phyloP scores from a whole-genome alignment of 2,113 vertebrate species.

The Rhizomys pruinosus region DNA sequence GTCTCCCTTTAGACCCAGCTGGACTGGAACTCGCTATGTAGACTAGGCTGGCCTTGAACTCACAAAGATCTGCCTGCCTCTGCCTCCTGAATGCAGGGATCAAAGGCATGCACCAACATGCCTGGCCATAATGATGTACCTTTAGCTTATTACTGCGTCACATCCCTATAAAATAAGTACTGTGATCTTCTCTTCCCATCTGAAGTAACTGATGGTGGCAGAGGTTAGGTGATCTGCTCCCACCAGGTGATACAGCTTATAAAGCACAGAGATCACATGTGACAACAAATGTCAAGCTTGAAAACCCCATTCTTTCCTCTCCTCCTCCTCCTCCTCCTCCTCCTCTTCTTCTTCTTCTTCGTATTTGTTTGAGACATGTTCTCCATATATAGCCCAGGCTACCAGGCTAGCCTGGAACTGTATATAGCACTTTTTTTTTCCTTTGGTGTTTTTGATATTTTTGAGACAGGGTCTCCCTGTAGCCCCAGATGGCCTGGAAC shows the following conservation, averaged over 20 bases:
- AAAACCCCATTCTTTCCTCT: too few relatives aligned
- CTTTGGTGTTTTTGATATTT: background rate
- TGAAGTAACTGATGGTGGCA: background rate
- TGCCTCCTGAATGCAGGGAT: too few relatives aligned
- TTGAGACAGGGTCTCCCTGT: too few relatives aligned
- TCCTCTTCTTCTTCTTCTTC: background rate
- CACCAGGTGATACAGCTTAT: slow-evolving; percentile 11
- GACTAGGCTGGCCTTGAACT: too few relatives aligned
- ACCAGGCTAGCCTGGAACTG: too few relatives aligned
- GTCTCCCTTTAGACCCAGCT: too few relatives aligned
- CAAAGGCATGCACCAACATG: too few relatives aligned
- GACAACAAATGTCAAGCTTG: background rate
- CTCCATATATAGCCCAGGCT: background rate
- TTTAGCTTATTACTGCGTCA: background rate
- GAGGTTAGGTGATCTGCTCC: background rate
- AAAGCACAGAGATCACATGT: slow-evolving; percentile 6
- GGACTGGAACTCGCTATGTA: too few relatives aligned
- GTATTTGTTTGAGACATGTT: background rate
- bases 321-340: too few relatives aligned
- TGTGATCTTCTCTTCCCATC: background rate
- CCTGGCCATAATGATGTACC: background rate
- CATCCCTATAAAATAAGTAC: slow-evolving; percentile 5
- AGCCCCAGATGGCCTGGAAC: too few relatives aligned
- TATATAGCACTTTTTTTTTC: background rate
- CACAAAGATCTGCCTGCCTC: too few relatives aligned